These are phyloP conservation scores for Sardina pilchardus DNA, from an alignment of 2,113 vertebrate genomes.

Conservation along the genomic window DNA sequence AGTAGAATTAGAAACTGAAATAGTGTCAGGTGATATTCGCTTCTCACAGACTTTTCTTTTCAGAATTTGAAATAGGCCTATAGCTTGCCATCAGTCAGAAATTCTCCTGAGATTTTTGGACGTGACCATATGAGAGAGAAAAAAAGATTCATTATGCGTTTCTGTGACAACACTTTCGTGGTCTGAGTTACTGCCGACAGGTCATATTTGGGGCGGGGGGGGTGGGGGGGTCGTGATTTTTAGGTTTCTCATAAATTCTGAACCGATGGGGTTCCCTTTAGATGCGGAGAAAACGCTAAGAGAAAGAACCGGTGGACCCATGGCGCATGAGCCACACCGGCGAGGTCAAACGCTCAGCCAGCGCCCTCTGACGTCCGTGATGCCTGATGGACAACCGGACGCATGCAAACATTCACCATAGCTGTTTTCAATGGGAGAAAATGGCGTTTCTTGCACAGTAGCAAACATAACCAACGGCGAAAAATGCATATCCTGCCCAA, in stretches of 20 bases:
- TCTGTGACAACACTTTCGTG: background rate
- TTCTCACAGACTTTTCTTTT: background rate
- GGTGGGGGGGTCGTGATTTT: background rate
- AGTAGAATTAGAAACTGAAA: background rate
- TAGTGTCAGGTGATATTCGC: background rate
- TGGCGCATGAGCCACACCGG: background rate
- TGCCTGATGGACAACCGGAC: slow-evolving; percentile 1
- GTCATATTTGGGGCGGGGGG: background rate
- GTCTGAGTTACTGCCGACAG: background rate
- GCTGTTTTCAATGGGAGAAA: background rate
- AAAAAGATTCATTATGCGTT: background rate
- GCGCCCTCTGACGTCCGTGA: slow-evolving; percentile 12
- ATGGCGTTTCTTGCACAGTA: background rate
- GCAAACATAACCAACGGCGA: background rate
- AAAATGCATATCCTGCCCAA: background rate
- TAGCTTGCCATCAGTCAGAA: background rate
- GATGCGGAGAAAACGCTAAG: background rate
- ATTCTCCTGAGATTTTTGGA: background rate
- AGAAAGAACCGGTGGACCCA: background rate
- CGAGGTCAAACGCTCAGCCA: slow-evolving; percentile 10
- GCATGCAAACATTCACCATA: background rate
- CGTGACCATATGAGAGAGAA: background rate
- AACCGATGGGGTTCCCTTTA: background rate
- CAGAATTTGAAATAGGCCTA: background rate
- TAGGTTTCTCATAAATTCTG: background rate